Percentiles rank a stretch among this genome's conserved stretches.
These are phyloP conservation scores for Uromys caudimaculatus DNA, from an alignment of 2,797 vertebrate species.

Conservation along the genomic window DNA sequence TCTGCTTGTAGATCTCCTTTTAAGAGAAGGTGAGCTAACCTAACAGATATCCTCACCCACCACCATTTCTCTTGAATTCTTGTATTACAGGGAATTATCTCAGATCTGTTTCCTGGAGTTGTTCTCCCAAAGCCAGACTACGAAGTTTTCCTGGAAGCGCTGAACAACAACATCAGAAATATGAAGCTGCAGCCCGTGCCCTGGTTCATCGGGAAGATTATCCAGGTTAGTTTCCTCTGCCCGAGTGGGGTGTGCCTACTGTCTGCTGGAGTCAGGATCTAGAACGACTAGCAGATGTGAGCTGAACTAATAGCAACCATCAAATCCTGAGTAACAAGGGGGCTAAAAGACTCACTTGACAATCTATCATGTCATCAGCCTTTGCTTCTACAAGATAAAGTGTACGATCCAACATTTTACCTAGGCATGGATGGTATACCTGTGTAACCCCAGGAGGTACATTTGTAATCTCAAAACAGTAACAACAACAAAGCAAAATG, in stretches of 20 bases:
- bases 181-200: conserved; percentile 94
- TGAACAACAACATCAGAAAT: conserved; percentile 91
- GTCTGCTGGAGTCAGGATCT: neutral
- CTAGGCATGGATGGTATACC: neutral
- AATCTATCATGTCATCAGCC: neutral
- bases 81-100: conserved; percentile 94
- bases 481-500: neutral
- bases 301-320: neutral
- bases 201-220: conserved; percentile 97
- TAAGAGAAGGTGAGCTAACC: neutral
- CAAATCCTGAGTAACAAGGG: neutral
- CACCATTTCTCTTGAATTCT: conserved; percentile 43
- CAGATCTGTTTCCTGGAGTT: conserved; percentile 96
- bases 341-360: neutral
- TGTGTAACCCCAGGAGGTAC: neutral
- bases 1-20: neutral
- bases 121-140: conserved; percentile 95
- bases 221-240: conserved; percentile 90
- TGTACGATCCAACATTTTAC: neutral
- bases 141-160: conserved; percentile 90
- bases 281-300: neutral
- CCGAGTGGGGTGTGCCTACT: neutral
- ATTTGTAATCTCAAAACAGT: neutral
- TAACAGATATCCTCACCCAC: neutral
- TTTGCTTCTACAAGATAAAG: neutral